Conservation (phyloP, 1,140 invertebrate species). For the Leguminivora glycinivorella region DNA sequence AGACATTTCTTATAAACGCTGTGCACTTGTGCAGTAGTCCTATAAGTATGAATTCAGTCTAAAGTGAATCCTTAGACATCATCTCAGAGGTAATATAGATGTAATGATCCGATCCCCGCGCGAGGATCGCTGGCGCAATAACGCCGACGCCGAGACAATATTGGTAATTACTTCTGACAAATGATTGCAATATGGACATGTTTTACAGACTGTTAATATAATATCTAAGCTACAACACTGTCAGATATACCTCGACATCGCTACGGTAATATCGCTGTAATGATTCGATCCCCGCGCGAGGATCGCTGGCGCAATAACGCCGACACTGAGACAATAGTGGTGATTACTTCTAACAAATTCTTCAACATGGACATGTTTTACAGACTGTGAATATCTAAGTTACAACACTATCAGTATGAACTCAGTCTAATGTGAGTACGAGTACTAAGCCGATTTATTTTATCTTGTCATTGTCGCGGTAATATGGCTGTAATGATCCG, state of each 20-base stretch:
- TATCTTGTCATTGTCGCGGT: slow-evolving; percentile 45
- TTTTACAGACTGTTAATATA: too few relatives aligned
- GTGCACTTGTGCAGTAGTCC: too few relatives aligned
- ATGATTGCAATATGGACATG: too few relatives aligned
- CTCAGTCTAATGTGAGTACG: background rate
- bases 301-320: background rate
- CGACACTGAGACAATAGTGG: slow-evolving; percentile 4
- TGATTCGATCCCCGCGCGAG: slow-evolving; percentile 35
- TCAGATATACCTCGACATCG: slow-evolving; percentile 50
- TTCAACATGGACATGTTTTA: too few relatives aligned
- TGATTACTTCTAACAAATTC: background rate
- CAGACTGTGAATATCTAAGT: too few relatives aligned
- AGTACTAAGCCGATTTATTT: too few relatives aligned
- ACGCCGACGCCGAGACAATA: slow-evolving; percentile 3
- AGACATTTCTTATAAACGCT: too few relatives aligned
- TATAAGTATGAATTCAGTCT: background rate
- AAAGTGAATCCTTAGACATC: slow-evolving; percentile 15
- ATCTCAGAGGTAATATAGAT: slow-evolving; percentile 53
- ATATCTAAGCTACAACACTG: too few relatives aligned
- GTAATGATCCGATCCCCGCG: slow-evolving; percentile 45
- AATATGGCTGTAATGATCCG: slow-evolving; percentile 55
- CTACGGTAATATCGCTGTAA: slow-evolving; percentile 54
- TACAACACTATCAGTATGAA: too few relatives aligned
- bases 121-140: background rate
- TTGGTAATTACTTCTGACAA: background rate